Evolutionary conservation across 1,140 invertebrate genomes (phyloP).

Genomic region (Drosophila sp.): DNA sequence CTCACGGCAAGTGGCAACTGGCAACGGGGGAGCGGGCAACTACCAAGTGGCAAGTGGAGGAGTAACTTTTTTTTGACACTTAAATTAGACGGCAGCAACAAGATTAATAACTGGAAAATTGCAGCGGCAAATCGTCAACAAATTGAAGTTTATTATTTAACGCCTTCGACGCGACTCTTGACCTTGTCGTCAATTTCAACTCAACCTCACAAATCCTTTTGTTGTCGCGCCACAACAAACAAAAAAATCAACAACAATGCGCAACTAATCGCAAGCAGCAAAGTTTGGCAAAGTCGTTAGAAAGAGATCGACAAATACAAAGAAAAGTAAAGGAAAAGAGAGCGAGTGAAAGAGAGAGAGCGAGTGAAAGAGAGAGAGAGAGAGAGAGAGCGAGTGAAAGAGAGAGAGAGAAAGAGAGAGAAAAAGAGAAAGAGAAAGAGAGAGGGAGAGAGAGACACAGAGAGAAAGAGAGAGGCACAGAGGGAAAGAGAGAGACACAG

Average conservation of each 20-base stretch:
- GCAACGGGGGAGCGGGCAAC: too few relatives aligned
- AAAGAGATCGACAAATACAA: neutral
- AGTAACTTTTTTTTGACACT: conserved; percentile 35
- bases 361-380: too few relatives aligned
- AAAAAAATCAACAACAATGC: neutral
- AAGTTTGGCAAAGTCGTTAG: neutral
- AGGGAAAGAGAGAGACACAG: too few relatives aligned
- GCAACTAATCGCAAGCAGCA: neutral
- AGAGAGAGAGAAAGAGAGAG: too few relatives aligned
- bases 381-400: too few relatives aligned
- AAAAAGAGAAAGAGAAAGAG: too few relatives aligned
- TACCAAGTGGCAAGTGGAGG: conserved; percentile 2
- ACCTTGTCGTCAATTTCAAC: conserved; percentile 53
- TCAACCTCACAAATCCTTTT: conserved; percentile 57
- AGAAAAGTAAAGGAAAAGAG: neutral
- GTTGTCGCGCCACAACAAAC: conserved; percentile 27
- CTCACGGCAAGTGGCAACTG: conserved; percentile 19
- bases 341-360: neutral
- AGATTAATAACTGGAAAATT: conserved; percentile 79
- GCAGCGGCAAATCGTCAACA: conserved; percentile 62
- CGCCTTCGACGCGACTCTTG: conserved; percentile 61
- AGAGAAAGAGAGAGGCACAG: neutral
- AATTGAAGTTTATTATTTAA: conserved; percentile 63
- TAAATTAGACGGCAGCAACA: conserved; percentile 40
- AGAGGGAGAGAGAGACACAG: too few relatives aligned